A percentile compares a stretch with the other conserved stretches of the same genome.
These are phyloP conservation scores for Drosophila athabasca DNA, from an alignment of 1,140 invertebrate genomes.

Conservation along the genomic window DNA sequence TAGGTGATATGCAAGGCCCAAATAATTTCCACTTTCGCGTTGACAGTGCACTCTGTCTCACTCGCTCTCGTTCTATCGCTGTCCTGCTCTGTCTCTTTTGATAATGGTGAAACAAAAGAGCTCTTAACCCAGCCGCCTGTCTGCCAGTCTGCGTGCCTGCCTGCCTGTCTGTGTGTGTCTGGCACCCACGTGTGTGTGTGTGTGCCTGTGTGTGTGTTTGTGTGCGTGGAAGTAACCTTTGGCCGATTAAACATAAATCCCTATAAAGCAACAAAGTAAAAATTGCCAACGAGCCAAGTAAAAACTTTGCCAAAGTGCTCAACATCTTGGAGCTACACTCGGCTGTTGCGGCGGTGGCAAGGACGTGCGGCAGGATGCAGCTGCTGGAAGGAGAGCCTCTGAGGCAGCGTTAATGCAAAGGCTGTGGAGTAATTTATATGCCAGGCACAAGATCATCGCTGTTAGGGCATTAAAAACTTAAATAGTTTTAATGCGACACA, in stretches of 20 bases:
- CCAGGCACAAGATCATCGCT: constrained; percentile 77
- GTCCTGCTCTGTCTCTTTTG: not conserved
- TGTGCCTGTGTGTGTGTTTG: constrained; percentile 12
- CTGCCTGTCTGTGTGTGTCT: constrained; percentile 12
- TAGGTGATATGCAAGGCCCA: constrained; percentile 51
- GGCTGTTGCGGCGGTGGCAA: constrained; percentile 37
- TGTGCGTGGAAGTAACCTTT: constrained; percentile 62
- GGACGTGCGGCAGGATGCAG: constrained; percentile 47
- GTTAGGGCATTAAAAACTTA: constrained; percentile 81
- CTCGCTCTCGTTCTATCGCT: not conserved
- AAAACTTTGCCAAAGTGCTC: constrained; percentile 79
- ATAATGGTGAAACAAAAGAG: constrained; percentile 59
- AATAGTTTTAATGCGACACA: constrained; percentile 79
- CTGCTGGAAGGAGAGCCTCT: constrained; percentile 50
- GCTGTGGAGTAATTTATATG: constrained; percentile 69
- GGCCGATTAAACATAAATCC: constrained; percentile 81
- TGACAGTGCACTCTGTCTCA: constrained; percentile 29
- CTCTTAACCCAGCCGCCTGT: constrained; percentile 40
- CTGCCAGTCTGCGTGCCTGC: constrained; percentile 11
- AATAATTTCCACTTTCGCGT: constrained; percentile 43
- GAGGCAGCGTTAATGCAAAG: constrained; percentile 56
- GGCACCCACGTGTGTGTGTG: constrained; percentile 7
- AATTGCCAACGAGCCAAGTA: constrained; percentile 81
- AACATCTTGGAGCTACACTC: constrained; percentile 50
- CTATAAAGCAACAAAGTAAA: constrained; percentile 80